A percentile compares a stretch with the other conserved stretches of the same genome.
phyloP scores from a whole-genome alignment of 2,113 vertebrate species.

The Engystomops pustulosus region DNA sequence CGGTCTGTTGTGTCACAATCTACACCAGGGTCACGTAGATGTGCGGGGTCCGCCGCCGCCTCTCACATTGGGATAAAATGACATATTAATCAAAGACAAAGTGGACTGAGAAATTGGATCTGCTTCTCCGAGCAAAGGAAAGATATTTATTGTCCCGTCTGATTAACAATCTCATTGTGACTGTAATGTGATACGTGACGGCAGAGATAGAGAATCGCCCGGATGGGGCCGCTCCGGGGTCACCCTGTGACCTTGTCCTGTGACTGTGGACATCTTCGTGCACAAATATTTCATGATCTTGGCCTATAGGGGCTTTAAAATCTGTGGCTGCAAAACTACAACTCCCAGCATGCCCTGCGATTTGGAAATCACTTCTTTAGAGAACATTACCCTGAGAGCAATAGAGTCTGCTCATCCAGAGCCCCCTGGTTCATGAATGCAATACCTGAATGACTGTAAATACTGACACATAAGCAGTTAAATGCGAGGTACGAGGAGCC shows the following conservation, averaged over 20 bases:
- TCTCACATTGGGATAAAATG: conserved; percentile 10
- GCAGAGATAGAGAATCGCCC: no score
- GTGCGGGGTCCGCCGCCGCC: background rate
- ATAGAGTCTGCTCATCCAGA: no score
- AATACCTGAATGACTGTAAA: background rate
- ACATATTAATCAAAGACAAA: conserved; percentile 48
- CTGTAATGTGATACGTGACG: conserved; percentile 7
- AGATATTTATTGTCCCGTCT: conserved; percentile 36
- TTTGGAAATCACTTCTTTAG: no score
- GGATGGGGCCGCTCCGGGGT: background rate
- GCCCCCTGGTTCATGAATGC: no score
- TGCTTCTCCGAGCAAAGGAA: conserved; percentile 22
- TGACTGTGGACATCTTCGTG: background rate
- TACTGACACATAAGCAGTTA: background rate
- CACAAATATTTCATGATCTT: no score
- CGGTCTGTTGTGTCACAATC: background rate
- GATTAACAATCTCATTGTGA: conserved; percentile 25
- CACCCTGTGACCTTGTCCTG: background rate
- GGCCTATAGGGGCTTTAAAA: no score
- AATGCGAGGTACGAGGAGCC: no score
- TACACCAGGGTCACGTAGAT: conserved; percentile 5
- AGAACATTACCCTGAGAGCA: no score
- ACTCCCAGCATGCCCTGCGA: no score
- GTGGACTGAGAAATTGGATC: conserved; percentile 41
- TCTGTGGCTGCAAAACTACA: no score